Percentiles rank a stretch among this genome's conserved stretches.
Evolutionary conservation across 1,140 invertebrate genomes (phyloP).

Genomic region (Drosophila lini): DNA sequence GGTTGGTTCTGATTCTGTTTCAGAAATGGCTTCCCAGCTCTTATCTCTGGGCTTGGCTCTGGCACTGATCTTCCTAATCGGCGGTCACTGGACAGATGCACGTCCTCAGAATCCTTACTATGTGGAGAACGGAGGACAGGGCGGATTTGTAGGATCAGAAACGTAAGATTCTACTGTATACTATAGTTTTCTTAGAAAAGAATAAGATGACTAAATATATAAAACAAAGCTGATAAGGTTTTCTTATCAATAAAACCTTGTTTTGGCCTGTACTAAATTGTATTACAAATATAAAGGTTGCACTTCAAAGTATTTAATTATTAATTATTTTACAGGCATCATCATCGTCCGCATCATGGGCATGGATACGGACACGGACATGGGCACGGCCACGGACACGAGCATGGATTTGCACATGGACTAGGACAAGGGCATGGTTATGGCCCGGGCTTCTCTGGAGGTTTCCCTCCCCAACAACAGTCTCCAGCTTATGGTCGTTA

Average conservation of each 20-base stretch:
- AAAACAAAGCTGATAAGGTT: neutral
- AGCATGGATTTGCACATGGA: neutral
- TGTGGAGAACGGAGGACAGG: slow-evolving; percentile 13
- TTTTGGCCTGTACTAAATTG: neutral
- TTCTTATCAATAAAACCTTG: neutral
- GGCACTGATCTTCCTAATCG: slow-evolving; percentile 46
- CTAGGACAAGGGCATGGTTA: neutral
- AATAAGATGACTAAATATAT: neutral
- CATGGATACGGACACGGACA: slow-evolving; percentile 9
- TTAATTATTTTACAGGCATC: slow-evolving; percentile 1
- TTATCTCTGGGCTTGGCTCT: slow-evolving; percentile 46
- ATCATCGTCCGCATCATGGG: slow-evolving; percentile 17
- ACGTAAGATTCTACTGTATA: neutral
- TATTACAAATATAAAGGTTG: neutral
- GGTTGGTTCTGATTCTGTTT: neutral
- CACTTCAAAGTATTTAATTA: neutral
- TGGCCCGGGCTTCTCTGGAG: neutral
- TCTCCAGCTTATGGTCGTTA: neutral
- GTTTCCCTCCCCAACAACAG: neutral
- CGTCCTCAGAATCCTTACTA: slow-evolving; percentile 38
- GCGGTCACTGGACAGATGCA: slow-evolving; percentile 42
- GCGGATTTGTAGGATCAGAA: neutral
- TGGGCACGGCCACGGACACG: slow-evolving; percentile 1
- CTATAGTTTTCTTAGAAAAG: neutral
- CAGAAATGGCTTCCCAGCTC: slow-evolving; percentile 38